These are phyloP conservation scores for Cydia fagiglandana DNA, from an alignment of 1,140 invertebrate genomes.

Conservation along the genomic window DNA sequence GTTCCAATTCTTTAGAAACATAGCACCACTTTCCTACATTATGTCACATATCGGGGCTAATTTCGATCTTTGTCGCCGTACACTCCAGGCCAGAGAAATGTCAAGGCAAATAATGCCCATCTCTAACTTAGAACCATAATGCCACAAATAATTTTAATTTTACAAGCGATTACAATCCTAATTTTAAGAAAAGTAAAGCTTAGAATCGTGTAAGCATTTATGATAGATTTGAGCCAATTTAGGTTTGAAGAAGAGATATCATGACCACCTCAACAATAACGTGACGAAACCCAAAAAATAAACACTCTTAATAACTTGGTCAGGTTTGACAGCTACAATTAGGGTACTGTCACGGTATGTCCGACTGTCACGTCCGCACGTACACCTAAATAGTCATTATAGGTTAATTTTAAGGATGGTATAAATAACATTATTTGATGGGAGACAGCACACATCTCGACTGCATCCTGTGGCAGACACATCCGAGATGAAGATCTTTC, in stretches of 20 bases:
- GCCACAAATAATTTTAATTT: slow-evolving; percentile 36
- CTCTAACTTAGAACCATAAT: neutral
- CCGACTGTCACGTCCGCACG: slow-evolving; percentile 52
- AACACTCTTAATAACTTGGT: slow-evolving; percentile 56
- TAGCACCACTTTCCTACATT: slow-evolving; percentile 36
- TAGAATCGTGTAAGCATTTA: neutral
- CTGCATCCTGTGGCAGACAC: slow-evolving; percentile 45
- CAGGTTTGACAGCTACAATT: slow-evolving; percentile 60
- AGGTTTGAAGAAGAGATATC: slow-evolving; percentile 9
- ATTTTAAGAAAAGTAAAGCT: neutral
- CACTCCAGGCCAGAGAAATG: slow-evolving; percentile 46
- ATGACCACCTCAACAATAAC: slow-evolving; percentile 43
- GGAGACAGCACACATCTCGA: slow-evolving; percentile 53
- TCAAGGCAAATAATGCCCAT: slow-evolving; percentile 43
- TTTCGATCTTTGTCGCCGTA: slow-evolving; percentile 44
- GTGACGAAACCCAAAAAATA: slow-evolving; percentile 57
- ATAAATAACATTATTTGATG: slow-evolving; percentile 58
- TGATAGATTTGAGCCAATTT: neutral
- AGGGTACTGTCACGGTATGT: slow-evolving; percentile 62
- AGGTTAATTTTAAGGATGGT: slow-evolving; percentile 50
- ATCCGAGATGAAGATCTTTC: slow-evolving; percentile 53
- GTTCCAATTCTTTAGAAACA: neutral
- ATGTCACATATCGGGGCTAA: slow-evolving; percentile 33
- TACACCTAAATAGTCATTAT: slow-evolving; percentile 46
- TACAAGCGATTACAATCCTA: neutral